Base-by-base conservation (phyloP, 2,113 vertebrate genomes). In the Thunnus thynnus region DNA sequence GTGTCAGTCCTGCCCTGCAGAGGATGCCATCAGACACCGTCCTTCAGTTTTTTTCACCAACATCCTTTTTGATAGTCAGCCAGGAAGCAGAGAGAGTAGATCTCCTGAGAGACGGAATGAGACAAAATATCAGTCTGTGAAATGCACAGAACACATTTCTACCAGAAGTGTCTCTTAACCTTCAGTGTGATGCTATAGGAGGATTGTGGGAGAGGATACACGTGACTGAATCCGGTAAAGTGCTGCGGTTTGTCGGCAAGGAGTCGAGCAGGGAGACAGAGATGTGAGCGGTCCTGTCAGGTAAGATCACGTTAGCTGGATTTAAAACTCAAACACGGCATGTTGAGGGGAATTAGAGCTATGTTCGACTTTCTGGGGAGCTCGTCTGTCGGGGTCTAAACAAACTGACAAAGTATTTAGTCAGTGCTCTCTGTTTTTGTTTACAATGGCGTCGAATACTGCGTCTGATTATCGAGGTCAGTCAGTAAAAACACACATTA, bases 1-100 rank as follows among this genome's bases (percentile, higher is more conserved):
- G 51, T 58, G 82, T 64, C 44, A 46, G 48, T 17, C 10, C 52
- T 48, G 72, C 27, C 76, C 50, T 36, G 63, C 52, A 74, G 75
- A 88, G 79, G 79, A 88, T 82, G 78, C 73, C 76, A 64, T 67
- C 27, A 57, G 22, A 64, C 48, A 82, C 63, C 64, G 8, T 57
- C 58, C 27, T 36, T n/a, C n/a, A 41, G 7, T 9, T 18, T 11
- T 18, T 1, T 32, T 14, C 30, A 44, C 44, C 1, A n/a, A 73
- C 68, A 82, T 78, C 80, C 64, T 77, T 62, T 58, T 46, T 17
- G 14, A 66, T 32, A 61, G 71, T 3, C 41, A 46, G 56, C 16
- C 51, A 32, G 69, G 73, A 78, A 65, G 47, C 22, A 41, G 52
- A 22, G 16, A 54, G 25, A 62, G 55, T 22, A 72, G 41, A 58